Base-by-base conservation (phyloP, 2,797 vertebrate species). In the Chaunax sp. region DNA sequence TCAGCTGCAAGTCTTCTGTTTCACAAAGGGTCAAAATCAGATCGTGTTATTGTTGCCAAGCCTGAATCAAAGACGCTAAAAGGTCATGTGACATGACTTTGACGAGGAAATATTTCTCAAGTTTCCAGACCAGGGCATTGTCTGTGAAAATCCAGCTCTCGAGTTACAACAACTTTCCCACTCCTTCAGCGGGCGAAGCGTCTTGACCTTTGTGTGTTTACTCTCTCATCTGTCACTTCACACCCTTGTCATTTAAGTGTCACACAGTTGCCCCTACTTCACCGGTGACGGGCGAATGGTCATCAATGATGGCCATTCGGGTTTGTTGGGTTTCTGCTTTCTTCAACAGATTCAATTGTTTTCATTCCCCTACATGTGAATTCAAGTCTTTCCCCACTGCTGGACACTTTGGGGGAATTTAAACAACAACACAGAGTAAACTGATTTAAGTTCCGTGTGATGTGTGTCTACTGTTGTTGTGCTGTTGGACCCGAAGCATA, bases 151-250 rank as follows among this genome's bases (percentile, higher is more conserved):
- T 26, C 20, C 64, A 9, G 55, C 60, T 10, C 74, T 90, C 76
- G 13, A 38, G 62, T 87, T 81, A 74, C 86, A 67, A 33, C 69
- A 61, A 62, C 81, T 71, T 67, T 75, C 57, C 73, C 65, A 69
- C 50, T 87, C 87, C 69, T 57, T 83, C 72, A 73, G 65, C 54
- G 6, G 7, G 58, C 30, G 28, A 62, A 63, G 43, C 66, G 41
- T 69, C 54, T 46, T 54, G 38, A 82, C 87, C 85, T 81, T 69
- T 69, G 54, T 26, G 62, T 86, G 82, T 89, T 87, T 87, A 15
- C 77, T 41, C 28, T 80, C 77, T 85, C 85, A 79, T 86, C 81
- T 63, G 80, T 91, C 84, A 74, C 64, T 83, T 83, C 75, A 66
- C 80, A 68, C 86, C 60, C 69, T 77, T 87, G 90, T 88, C 67